phyloP scores from a whole-genome alignment of 1,140 invertebrate species.

The Cyclargus thomasi region DNA sequence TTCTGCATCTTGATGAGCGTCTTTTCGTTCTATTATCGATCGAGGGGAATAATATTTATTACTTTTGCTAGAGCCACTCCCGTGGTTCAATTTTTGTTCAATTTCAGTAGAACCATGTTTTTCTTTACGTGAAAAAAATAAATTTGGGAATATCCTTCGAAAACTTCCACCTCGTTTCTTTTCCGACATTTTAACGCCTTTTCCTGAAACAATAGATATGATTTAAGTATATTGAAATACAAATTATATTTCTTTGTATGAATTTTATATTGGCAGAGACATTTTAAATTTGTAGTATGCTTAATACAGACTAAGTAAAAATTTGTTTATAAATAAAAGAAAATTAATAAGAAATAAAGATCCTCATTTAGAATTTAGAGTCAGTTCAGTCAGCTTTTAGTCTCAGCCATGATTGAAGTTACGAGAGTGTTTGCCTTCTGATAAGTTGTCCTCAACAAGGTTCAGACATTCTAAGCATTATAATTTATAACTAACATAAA shows the following conservation, averaged over 20 bases:
- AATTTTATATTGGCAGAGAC: no score
- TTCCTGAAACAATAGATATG: constrained; percentile 8
- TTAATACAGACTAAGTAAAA: no score
- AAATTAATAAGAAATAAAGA: neutral
- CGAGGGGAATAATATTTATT: constrained; percentile 55
- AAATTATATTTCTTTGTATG: no score
- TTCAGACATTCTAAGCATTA: constrained; percentile 3
- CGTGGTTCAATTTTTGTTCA: constrained; percentile 25
- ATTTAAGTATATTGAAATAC: constrained; percentile 1
- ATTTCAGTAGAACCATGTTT: constrained; percentile 33
- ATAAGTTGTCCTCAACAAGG: neutral
- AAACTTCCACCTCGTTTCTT: constrained; percentile 57
- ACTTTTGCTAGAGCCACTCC: constrained; percentile 31
- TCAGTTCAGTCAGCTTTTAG: neutral
- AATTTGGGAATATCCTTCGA: constrained; percentile 55
- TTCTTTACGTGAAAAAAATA: constrained; percentile 56
- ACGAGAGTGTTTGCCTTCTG: neutral
- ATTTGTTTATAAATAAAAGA: no score
- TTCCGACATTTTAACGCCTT: constrained; percentile 44
- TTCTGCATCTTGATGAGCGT: constrained; percentile 24
- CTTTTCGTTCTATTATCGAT: constrained; percentile 33
- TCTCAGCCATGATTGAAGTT: neutral
- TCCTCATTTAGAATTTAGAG: neutral
- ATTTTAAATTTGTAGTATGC: no score
- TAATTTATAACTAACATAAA: neutral